Evolutionary conservation across 2,888 invertebrate genomes (phyloP).

Genomic region (Diaperis boleti): DNA sequence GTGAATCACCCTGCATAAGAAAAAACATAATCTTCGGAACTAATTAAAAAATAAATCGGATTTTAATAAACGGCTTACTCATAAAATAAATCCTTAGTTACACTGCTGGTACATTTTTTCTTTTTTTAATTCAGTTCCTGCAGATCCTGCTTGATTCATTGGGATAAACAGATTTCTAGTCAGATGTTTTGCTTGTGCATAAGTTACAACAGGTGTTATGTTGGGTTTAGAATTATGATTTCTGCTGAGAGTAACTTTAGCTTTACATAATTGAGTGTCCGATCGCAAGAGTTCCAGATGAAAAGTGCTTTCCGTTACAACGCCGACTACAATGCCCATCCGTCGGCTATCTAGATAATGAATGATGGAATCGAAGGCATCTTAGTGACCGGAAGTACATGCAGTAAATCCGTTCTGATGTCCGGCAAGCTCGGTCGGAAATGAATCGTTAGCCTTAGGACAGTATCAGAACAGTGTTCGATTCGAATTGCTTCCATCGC

Average conservation of each 20-base stretch:
- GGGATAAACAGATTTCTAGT: too few species aligned
- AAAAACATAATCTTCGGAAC: too few species aligned
- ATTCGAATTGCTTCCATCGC: conserved; percentile 53
- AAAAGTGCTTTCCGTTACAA: conserved; percentile 8
- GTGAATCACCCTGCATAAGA: too few species aligned
- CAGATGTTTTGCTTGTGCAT: too few species aligned
- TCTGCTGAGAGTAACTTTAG: not conserved
- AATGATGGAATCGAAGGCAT: conserved; percentile 49
- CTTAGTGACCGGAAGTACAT: conserved; percentile 54
- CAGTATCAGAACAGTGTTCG: conserved; percentile 57
- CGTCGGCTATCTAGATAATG: conserved; percentile 43
- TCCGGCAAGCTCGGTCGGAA: conserved; percentile 56
- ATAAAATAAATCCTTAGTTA: too few species aligned
- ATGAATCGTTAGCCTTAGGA: conserved; percentile 60
- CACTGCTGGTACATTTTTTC: too few species aligned
- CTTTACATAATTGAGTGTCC: not conserved
- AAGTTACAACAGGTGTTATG: too few species aligned
- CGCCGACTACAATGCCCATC: conserved; percentile 14
- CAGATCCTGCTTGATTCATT: too few species aligned
- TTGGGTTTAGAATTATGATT: not conserved
- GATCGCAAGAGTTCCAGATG: not conserved
- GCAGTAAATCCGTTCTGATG: conserved; percentile 56
- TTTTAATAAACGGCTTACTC: too few species aligned
- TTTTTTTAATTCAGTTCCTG: too few species aligned
- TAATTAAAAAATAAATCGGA: too few species aligned